These are phyloP conservation scores for Tragopan temminckii DNA, from an alignment of 2,797 vertebrate species.

Conservation along the genomic window DNA sequence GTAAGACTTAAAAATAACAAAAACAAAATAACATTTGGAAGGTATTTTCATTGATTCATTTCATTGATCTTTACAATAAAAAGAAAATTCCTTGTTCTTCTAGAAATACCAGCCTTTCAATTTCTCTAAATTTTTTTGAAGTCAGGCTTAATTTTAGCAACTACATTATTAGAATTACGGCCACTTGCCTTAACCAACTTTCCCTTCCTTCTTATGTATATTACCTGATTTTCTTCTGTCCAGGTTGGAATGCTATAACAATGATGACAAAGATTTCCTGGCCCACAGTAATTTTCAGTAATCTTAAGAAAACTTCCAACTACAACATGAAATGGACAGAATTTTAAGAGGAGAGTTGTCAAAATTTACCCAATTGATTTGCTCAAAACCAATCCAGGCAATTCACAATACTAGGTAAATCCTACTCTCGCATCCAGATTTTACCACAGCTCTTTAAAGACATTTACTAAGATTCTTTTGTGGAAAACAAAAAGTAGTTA, in stretches of 20 bases:
- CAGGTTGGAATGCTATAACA: constrained; percentile 9
- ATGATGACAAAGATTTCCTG: background rate
- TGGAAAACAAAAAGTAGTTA: background rate
- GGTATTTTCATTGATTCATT: background rate
- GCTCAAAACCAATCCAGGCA: background rate
- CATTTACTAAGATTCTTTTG: background rate
- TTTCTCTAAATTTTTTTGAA: background rate
- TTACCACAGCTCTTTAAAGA: background rate
- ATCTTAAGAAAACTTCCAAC: background rate
- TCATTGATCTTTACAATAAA: constrained; percentile 26
- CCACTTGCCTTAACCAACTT: constrained; percentile 1
- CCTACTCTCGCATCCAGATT: accelerated
- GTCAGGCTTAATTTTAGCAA: constrained; percentile 33
- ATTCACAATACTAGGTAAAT: accelerated
- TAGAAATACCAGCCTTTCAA: constrained; percentile 34
- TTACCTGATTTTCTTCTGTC: constrained; percentile 59
- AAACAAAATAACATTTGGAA: constrained; percentile 61
- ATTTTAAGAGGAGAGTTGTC: background rate
- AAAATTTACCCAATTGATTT: background rate
- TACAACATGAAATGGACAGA: background rate
- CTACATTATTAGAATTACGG: constrained; percentile 47
- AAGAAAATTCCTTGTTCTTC: background rate
- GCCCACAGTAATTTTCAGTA: background rate
- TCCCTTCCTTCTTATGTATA: constrained; percentile 11
- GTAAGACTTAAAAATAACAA: constrained; percentile 26